These are phyloP conservation scores for Coreius guichenoti DNA, from an alignment of 2,797 vertebrate species.

Conservation along the genomic window DNA sequence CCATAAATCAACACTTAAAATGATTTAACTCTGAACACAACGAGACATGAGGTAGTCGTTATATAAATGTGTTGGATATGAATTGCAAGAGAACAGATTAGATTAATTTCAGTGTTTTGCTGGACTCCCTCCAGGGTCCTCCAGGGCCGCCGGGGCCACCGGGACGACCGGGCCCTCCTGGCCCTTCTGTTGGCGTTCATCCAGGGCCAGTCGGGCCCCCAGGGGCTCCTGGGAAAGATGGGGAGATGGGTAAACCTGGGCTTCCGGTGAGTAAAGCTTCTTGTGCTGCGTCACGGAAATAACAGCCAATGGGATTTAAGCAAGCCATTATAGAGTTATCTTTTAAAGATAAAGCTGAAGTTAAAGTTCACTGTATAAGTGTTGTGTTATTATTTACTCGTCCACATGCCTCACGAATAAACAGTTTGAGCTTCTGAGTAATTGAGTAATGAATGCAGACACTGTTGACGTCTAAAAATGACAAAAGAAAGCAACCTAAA, in stretches of 20 bases:
- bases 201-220: slow-evolving; percentile 69
- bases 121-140: slow-evolving; percentile 77
- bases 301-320: neutral
- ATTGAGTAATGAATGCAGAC: neutral
- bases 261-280: slow-evolving; percentile 80
- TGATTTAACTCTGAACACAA: neutral
- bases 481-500: no score
- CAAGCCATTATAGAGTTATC: neutral
- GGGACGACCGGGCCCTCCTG: slow-evolving; percentile 78
- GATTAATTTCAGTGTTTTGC: neutral
- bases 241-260: slow-evolving; percentile 82
- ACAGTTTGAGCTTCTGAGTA: no score
- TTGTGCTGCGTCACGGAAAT: neutral
- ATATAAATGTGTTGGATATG: neutral
- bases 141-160: slow-evolving; percentile 87
- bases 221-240: slow-evolving; percentile 82
- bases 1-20: neutral
- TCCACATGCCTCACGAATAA: neutral
- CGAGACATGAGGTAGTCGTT: neutral
- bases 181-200: slow-evolving; percentile 63
- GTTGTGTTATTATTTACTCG: neutral
- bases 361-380: neutral
- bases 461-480: no score
- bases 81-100: neutral
- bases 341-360: neutral